phyloP scores from a whole-genome alignment of 2,888 invertebrate species.

The Anorthoa munda region DNA sequence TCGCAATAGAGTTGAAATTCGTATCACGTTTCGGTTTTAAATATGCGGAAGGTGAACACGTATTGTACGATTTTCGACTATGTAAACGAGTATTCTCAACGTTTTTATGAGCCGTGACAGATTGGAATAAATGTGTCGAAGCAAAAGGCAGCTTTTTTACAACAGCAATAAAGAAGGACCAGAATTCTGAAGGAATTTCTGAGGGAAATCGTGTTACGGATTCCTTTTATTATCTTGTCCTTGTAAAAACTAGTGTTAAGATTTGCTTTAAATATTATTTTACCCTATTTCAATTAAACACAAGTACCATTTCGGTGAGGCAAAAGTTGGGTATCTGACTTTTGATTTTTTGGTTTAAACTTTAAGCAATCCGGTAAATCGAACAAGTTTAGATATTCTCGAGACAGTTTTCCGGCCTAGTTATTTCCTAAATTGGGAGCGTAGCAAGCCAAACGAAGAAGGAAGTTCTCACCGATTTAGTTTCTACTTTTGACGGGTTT shows the following conservation, averaged over 20 bases:
- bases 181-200: slow-evolving; percentile 51
- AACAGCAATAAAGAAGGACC: slow-evolving; percentile 58
- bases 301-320: not conserved
- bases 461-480: slow-evolving; percentile 63
- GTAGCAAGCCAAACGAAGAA: slow-evolving; percentile 15
- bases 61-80: slow-evolving; percentile 73
- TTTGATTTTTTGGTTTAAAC: slow-evolving; percentile 14
- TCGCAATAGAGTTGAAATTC: slow-evolving; percentile 65
- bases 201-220: slow-evolving; percentile 27
- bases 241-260: slow-evolving; percentile 34
- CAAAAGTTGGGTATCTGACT: not conserved
- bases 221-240: slow-evolving; percentile 41
- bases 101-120: slow-evolving; percentile 77
- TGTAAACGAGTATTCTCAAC: slow-evolving; percentile 75
- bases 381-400: slow-evolving; percentile 32
- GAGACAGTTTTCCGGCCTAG: slow-evolving; percentile 26
- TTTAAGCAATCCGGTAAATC: slow-evolving; percentile 27
- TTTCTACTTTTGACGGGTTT: slow-evolving; percentile 65
- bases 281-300: slow-evolving; percentile 12
- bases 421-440: slow-evolving; percentile 43
- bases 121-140: slow-evolving; percentile 77
- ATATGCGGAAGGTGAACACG: slow-evolving; percentile 58
- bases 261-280: not conserved
- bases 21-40: slow-evolving; percentile 58
- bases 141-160: slow-evolving; percentile 60